Evolutionary conservation across 2,113 vertebrate species (phyloP), one percentile per base, ranked within the genome.

Genomic region (Hirundichthys speculiger): DNA sequence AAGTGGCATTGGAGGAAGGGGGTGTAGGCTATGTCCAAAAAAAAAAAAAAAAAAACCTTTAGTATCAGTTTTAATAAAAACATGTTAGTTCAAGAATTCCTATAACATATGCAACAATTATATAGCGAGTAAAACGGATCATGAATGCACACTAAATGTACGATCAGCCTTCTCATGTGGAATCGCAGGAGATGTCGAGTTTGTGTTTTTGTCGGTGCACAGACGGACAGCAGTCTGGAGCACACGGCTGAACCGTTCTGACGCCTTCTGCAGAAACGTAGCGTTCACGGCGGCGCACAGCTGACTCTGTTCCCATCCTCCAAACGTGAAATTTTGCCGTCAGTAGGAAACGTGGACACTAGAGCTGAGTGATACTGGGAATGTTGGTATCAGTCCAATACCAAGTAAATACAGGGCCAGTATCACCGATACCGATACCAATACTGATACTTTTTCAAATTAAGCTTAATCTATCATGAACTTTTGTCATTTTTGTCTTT

Each of bases 241-340:
- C 27, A 27, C 3, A 27, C 27, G 8, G 30, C 45, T 50, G 21
- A 7, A 39, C 27, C 2, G 42, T 12, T 10, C 42, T 58, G 74
- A 57, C 60, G 54, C 57, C 19, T 20, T 52, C 10, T 54, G 45
- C 75, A 38, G 64, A 22, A 50, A 41, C 13, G 13, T 9, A 43
- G 51, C 75, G 77, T 18, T 59, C 69, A 64, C 48, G 54, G 34
- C 61, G 57, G 64, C 47, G 39, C 20, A 73, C 61, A 69, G 71
- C 71, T 73, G 64, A 34, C 27, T 54, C 42, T 39, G 18, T 50
- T 22, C 38, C 38, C 15, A 46, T 58, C 58, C 52, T 59, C 24
- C 43, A 1, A n/a, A 42, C 3, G 43, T 21, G 14, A 19, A 58
- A 24, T 48, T 47, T 61, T 22, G 8, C 18, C 43, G 22, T 63